Base-by-base conservation (phyloP, 2,888 invertebrate species). In the Brachycybe producta region DNA sequence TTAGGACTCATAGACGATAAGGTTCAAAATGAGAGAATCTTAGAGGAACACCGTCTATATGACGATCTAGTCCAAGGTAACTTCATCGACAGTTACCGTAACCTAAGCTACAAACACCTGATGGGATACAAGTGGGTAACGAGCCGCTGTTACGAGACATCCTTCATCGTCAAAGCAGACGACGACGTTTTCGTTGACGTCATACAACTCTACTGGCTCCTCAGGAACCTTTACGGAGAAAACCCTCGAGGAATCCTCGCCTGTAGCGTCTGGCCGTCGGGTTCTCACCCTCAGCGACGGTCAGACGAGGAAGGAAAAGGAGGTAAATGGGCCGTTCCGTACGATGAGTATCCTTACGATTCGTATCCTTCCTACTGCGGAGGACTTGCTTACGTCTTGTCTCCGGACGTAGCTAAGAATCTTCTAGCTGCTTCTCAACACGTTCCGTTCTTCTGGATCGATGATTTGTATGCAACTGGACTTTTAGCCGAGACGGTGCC, bases 71-170 rank as follows among this genome's bases (percentile, higher is more conserved):
- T 86, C 17, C 82, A 84, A 61, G 86, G 85, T 0, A 77, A 73
- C 52, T 87, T 85, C 60, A 57, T 73, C 35, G 87, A 87, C 67
- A 74, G 78, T 0, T 87, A 87, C 61, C 73, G 78, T 44, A 87
- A 87, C 65, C 75, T 87, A 67, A 86, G 86, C 0, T 81, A 85
- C 60, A 87, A 87, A 62, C 84, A 86, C 64, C 78, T 82, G 5
- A 84, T 84, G 76, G 81, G 79, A 0, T 70, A 86, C 39, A 84
- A 84, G 62, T 86, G 85, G 80, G 76, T 79, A 19, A 68, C 74
- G 1, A 78, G 77, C 59, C 75, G 79, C 60, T 86, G 86, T 63
- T 71, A 75, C 0, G 68, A 71, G 32, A 82, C 80, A 1, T 78
- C 75, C 58, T 77, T 75, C 59, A 64, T 84, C 48, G 67, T 84